phyloP scores from a whole-genome alignment of 1,140 invertebrate species.

The Phocides pigmalion region DNA sequence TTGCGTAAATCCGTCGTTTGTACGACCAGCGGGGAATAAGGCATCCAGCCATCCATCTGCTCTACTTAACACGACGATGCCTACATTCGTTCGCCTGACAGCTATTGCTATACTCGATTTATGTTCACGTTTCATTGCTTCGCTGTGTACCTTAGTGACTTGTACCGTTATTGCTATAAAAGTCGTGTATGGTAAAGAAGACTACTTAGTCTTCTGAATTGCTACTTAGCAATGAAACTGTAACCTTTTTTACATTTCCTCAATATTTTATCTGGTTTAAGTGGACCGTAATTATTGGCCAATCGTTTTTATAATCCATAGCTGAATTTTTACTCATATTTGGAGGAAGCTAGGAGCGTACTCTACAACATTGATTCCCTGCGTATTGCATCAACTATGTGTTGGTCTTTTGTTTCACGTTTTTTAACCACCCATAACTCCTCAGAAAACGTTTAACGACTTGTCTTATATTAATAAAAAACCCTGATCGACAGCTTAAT shows the following conservation, averaged over 20 bases:
- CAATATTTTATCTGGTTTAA: background rate
- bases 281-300: too few relatives aligned
- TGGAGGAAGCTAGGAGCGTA: too few relatives aligned
- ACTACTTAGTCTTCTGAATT: too few relatives aligned
- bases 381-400: too few relatives aligned
- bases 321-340: too few relatives aligned
- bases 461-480: too few relatives aligned
- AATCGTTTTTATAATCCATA: too few relatives aligned
- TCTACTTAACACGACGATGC: conserved; percentile 37
- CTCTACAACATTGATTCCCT: too few relatives aligned
- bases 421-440: too few relatives aligned
- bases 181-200: background rate
- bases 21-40: conserved; percentile 29
- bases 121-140: conserved; percentile 13
- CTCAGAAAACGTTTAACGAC: too few relatives aligned
- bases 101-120: conserved; percentile 19
- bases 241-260: background rate
- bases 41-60: conserved; percentile 35
- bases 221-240: background rate
- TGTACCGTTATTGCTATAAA: conserved; percentile 9
- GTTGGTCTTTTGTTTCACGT: too few relatives aligned
- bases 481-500: too few relatives aligned
- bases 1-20: conserved; percentile 51
- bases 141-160: background rate
- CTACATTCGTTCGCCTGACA: conserved; percentile 21